These are phyloP conservation scores for Cephus runcator DNA, from an alignment of 2,888 invertebrate species.

Conservation along the genomic window DNA sequence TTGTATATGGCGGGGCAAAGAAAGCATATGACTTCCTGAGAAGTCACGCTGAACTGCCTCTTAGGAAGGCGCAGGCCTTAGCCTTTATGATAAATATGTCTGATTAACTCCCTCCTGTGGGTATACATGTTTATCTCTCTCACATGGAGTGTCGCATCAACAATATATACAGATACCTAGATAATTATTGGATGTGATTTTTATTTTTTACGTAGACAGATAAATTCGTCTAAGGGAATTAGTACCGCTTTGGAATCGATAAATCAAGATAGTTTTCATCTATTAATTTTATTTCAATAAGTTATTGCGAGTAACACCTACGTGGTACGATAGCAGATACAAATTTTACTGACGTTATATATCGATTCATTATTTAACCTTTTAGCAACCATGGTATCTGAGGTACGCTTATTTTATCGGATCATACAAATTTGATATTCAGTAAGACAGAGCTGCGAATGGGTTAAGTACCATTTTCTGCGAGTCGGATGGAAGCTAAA, in stretches of 20 bases:
- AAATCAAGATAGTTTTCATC: neutral
- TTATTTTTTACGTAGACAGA: neutral
- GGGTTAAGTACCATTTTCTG: no score
- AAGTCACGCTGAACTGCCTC: slow-evolving; percentile 45
- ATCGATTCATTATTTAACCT: no score
- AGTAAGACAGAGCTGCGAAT: no score
- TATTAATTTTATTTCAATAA: neutral
- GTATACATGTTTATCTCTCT: slow-evolving; percentile 11
- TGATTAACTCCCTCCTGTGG: slow-evolving; percentile 40
- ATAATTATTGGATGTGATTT: neutral
- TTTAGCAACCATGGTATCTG: no score
- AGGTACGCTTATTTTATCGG: no score
- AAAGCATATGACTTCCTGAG: slow-evolving; percentile 21
- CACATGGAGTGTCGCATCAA: neutral
- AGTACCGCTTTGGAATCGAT: neutral
- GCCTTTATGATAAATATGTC: slow-evolving; percentile 51
- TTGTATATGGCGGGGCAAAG: neutral
- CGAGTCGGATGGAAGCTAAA: no score
- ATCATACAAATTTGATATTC: no score
- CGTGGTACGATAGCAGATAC: neutral
- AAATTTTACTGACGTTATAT: neutral
- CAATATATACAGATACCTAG: neutral
- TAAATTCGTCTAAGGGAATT: neutral
- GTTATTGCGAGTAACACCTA: neutral
- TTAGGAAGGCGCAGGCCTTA: slow-evolving; percentile 34